Conservation (phyloP, 2,113 vertebrate genomes). For the Rhadina sibilatrix region DNA sequence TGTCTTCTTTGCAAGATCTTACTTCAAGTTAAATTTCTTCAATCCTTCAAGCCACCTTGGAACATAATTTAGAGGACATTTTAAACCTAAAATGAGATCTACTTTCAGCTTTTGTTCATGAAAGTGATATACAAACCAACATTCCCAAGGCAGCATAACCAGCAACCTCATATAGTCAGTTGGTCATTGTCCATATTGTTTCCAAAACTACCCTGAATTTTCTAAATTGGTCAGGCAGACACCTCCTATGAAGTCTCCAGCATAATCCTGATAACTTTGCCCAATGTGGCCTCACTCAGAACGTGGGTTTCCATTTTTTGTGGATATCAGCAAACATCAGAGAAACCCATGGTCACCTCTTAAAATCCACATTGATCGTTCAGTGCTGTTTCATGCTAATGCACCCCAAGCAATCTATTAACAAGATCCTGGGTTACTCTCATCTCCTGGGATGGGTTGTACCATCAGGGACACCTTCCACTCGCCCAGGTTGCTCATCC, state of each 20-base stretch:
- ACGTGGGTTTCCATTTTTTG: background rate
- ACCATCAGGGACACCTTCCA: background rate
- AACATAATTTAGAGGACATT: background rate
- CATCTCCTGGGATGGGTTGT: background rate
- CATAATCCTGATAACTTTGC: background rate
- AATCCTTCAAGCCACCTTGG: background rate
- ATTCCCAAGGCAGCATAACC: background rate
- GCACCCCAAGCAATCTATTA: background rate
- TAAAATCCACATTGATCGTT: rapidly evolving
- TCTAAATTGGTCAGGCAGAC: background rate
- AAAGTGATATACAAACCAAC: background rate
- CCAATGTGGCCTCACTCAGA: background rate
- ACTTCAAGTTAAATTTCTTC: background rate
- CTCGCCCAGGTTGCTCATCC: rapidly evolving
- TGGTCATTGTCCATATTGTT: background rate
- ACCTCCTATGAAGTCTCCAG: background rate
- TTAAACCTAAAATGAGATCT: background rate
- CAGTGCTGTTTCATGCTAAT: background rate
- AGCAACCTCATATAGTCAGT: background rate
- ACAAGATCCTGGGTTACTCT: background rate
- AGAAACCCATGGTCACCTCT: background rate
- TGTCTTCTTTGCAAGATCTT: background rate
- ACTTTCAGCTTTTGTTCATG: background rate
- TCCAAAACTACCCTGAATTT: background rate
- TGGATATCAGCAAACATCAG: background rate